Percentiles rank a stretch among this genome's conserved stretches.
Evolutionary conservation across 2,888 invertebrate genomes (phyloP).

Genomic region (Dorcus hopei): DNA sequence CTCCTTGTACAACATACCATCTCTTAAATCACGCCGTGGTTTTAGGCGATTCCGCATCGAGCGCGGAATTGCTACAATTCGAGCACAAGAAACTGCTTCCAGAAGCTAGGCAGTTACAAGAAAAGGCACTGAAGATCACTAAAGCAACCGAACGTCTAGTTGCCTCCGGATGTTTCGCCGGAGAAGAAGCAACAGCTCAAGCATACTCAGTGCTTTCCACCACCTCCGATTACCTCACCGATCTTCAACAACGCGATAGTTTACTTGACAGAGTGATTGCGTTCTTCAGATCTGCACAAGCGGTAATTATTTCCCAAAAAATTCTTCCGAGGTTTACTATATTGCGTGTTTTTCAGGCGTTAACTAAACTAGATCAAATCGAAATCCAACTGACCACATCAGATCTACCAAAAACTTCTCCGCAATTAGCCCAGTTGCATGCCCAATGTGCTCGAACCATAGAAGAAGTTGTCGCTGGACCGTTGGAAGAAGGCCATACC

Average conservation of each 20-base stretch:
- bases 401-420: conserved; percentile 62
- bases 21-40: conserved; percentile 27
- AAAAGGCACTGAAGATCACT: conserved; percentile 71
- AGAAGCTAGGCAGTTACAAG: conserved; percentile 71
- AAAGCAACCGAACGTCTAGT: conserved; percentile 74
- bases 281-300: conserved; percentile 69
- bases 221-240: conserved; percentile 67
- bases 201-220: conserved; percentile 64
- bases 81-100: conserved; percentile 67
- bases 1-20: not conserved
- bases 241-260: conserved; percentile 67
- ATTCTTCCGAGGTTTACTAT: not conserved
- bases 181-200: conserved; percentile 63
- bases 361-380: conserved; percentile 69
- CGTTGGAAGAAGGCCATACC: conserved; percentile 69
- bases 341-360: conserved; percentile 53
- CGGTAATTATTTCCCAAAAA: conserved; percentile 47
- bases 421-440: conserved; percentile 66
- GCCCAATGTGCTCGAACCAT: conserved; percentile 63
- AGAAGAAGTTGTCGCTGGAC: conserved; percentile 63
- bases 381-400: conserved; percentile 68
- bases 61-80: conserved; percentile 64
- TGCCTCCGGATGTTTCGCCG: conserved; percentile 66
- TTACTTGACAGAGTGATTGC: conserved; percentile 64
- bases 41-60: conserved; percentile 66